Base-by-base conservation (phyloP, 2,797 vertebrate genomes). In the Arnoldichthys spilopterus region DNA sequence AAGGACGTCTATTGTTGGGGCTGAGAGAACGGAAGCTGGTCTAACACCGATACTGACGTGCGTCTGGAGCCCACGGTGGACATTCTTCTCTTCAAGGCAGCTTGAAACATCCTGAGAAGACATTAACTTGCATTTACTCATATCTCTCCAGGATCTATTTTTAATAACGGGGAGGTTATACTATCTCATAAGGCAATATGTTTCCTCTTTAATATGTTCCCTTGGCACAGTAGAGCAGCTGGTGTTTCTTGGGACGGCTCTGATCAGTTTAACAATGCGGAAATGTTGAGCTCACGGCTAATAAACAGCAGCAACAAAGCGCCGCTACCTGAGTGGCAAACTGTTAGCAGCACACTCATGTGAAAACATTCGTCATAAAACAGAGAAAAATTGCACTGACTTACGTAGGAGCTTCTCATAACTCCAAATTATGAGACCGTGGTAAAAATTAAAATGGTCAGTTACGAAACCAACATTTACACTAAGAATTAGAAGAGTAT, bases 1-100 rank as follows among this genome's bases (percentile, higher is more conserved):
- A 92, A 88, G 71, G 68, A 83, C 84, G 86, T 75, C 90, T 89
- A 93, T 94, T 94, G 93, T 94, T 91, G 82, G 82, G 83, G 32
- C 22, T 28, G 68, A 58, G 71, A 71, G 83, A 87, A 78, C 86
- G 92, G 92, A 94, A 92, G 84, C 77, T 88, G 87, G 90, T 88
- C 82, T 83, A 70, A 24, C 59, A 81, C 80, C 49, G 89, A 93
- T 92, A 93, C 34, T 76, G 74, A 51, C 68, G n/a, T 49, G 43
- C 22, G 64, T 75, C 82, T 71, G 80, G 72, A 79, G 53, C 45
- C 47, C 59, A 24, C 5, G 49, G 74, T 54, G 16, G 8, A 49
- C 64, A 80, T 77, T 74, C 37, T 67, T 83, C 53, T 75, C 45
- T 74, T 78, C 64, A 74, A 64, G 67, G 64, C 64, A 15, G 68